Conservation (phyloP, 2,113 vertebrate species). For the Varanus komodoensis region DNA sequence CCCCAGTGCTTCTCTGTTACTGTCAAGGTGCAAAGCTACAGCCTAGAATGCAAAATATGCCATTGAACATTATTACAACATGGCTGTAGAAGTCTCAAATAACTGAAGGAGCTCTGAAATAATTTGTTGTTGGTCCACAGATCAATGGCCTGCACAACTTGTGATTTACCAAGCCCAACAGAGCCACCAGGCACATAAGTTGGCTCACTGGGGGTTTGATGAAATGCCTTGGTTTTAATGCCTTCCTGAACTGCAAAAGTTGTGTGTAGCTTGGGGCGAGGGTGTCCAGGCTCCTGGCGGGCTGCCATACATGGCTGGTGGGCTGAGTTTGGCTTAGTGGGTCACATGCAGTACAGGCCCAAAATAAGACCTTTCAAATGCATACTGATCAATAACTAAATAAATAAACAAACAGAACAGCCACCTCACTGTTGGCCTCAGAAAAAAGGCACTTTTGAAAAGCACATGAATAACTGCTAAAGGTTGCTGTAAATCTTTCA, state of each 20-base stretch:
- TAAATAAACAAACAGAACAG: background rate
- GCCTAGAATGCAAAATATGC: background rate
- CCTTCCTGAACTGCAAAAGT: background rate
- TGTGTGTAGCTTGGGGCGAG: too few relatives aligned
- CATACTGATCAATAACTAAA: background rate
- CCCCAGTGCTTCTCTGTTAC: background rate
- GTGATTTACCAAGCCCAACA: background rate
- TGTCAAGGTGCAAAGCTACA: background rate
- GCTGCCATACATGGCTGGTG: background rate
- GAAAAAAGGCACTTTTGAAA: background rate
- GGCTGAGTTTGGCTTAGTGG: background rate
- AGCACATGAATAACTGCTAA: background rate
- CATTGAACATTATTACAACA: background rate
- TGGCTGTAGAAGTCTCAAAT: accelerated
- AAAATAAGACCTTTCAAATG: background rate
- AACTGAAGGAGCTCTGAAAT: background rate
- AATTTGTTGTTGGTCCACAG: background rate
- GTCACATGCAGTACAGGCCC: background rate
- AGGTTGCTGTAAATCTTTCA: background rate
- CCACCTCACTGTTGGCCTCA: background rate
- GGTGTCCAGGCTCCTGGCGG: background rate
- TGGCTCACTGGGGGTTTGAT: background rate
- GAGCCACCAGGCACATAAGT: too few relatives aligned
- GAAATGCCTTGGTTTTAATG: background rate
- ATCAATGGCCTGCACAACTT: background rate